A percentile compares a stretch with the other conserved stretches of the same genome.
phyloP scores from a whole-genome alignment of 2,797 vertebrate genomes.

The Pygocentrus nattereri region DNA sequence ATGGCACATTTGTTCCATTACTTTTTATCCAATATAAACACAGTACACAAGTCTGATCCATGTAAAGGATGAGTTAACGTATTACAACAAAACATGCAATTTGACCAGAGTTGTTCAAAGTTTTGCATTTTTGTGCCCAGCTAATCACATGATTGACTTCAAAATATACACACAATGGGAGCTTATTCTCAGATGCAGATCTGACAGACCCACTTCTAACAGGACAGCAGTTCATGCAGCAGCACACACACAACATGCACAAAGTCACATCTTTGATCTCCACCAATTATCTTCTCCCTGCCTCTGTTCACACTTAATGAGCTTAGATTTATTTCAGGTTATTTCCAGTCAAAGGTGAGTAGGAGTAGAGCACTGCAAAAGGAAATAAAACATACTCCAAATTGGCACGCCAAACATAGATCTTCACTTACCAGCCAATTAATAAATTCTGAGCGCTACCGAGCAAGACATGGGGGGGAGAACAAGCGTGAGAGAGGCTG shows the following conservation, averaged over 20 bases:
- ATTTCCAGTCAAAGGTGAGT: constrained; percentile 35
- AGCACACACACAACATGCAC: not conserved
- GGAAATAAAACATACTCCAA: constrained; percentile 24
- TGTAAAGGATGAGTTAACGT: too few relatives aligned
- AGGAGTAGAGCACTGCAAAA: not conserved
- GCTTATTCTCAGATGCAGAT: too few relatives aligned
- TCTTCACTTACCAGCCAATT: constrained; percentile 69
- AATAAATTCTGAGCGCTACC: constrained; percentile 62
- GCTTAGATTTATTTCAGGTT: constrained; percentile 24
- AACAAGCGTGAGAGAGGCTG: constrained; percentile 14
- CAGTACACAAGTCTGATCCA: too few relatives aligned
- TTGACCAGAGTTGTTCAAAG: too few relatives aligned
- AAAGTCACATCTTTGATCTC: not conserved
- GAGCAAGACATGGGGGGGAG: constrained; percentile 48
- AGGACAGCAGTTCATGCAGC: not conserved
- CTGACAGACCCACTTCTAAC: not conserved
- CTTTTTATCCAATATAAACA: too few relatives aligned
- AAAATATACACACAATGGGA: constrained; percentile 9
- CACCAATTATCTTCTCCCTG: not conserved
- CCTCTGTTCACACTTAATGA: constrained; percentile 23
- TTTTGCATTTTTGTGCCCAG: too few relatives aligned
- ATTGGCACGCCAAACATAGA: constrained; percentile 30
- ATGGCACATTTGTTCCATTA: too few relatives aligned
- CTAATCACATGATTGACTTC: not conserved
- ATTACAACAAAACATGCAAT: too few relatives aligned